Percentiles rank a stretch among this genome's conserved stretches.
Conservation (phyloP, 2,888 invertebrate genomes). For the Caenorhabditis becei region DNA sequence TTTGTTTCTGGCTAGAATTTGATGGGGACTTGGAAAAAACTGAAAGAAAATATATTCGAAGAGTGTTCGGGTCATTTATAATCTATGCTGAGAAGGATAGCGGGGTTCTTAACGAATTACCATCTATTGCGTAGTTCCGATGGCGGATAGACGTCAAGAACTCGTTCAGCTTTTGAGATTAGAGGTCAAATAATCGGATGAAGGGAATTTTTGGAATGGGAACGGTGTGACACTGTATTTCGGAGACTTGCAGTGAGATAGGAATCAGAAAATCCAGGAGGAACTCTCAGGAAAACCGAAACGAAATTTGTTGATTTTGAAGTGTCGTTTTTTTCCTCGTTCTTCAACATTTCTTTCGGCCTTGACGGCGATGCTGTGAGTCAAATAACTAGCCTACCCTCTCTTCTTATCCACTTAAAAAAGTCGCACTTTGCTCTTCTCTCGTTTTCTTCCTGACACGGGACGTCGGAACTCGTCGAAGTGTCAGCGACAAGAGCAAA, state of each 20-base stretch:
- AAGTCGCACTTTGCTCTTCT: slow-evolving; percentile 34
- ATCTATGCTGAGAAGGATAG: slow-evolving; percentile 28
- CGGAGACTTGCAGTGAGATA: no score
- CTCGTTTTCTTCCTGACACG: slow-evolving; percentile 3
- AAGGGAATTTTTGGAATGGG: no score
- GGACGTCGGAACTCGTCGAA: not conserved
- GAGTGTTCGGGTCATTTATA: slow-evolving; percentile 4
- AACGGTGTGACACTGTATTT: no score
- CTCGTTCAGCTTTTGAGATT: not conserved
- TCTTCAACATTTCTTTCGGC: slow-evolving; percentile 17
- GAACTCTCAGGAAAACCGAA: no score
- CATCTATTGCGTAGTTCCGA: slow-evolving; percentile 17
- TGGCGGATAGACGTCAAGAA: slow-evolving; percentile 21
- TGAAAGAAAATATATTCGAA: slow-evolving; percentile 2
- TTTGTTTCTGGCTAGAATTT: no score
- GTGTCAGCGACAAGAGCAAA: slow-evolving; percentile 14
- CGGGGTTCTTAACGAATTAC: slow-evolving; percentile 13
- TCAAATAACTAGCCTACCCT: slow-evolving; percentile 4
- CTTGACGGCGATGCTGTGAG: not conserved
- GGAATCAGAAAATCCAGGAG: no score
- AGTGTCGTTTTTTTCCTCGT: no score
- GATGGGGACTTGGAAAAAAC: not conserved
- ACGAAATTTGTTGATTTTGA: no score
- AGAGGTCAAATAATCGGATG: not conserved
- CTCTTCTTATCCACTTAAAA: slow-evolving; percentile 36